Conservation (phyloP, 2,797 vertebrate genomes). For the Cichlasoma orientale region DNA sequence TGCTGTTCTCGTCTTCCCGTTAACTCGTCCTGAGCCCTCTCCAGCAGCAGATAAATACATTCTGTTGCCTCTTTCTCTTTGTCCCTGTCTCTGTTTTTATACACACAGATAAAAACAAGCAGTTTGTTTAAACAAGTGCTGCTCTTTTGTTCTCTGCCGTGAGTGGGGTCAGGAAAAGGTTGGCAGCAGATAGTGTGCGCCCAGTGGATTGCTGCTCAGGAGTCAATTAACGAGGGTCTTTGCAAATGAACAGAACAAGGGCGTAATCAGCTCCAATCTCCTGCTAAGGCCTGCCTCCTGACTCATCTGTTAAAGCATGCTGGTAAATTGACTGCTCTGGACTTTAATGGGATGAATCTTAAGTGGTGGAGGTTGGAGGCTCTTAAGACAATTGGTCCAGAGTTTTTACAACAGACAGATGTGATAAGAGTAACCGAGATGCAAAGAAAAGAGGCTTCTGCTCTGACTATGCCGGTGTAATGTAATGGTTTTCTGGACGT, state of each 20-base stretch:
- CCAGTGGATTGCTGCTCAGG: conserved; percentile 71
- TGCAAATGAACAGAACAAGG: conserved; percentile 79
- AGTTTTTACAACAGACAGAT: conserved; percentile 24
- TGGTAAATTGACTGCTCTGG: conserved; percentile 68
- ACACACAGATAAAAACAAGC: conserved; percentile 53
- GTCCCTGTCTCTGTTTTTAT: conserved; percentile 28
- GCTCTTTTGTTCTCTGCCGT: conserved; percentile 59
- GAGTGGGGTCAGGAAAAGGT: conserved; percentile 57
- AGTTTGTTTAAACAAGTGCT: conserved; percentile 62
- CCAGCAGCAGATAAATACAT: conserved; percentile 10
- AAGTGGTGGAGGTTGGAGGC: conserved; percentile 46
- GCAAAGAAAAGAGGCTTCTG: conserved; percentile 23
- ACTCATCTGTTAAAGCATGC: conserved; percentile 71
- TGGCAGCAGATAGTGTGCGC: conserved; percentile 71
- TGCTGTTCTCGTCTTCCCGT: conserved; percentile 20
- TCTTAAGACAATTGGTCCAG: conserved; percentile 31
- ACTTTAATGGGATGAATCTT: conserved; percentile 70
- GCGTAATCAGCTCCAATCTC: conserved; percentile 76
- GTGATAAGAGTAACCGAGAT: conserved; percentile 37
- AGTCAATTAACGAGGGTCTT: conserved; percentile 75
- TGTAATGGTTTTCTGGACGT: conserved; percentile 37
- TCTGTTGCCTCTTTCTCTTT: not conserved
- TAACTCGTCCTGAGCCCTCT: conserved; percentile 18
- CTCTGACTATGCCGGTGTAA: conserved; percentile 6
- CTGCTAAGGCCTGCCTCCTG: conserved; percentile 63